phyloP scores from a whole-genome alignment of 2,888 invertebrate genomes.

The Tholera decimalis region DNA sequence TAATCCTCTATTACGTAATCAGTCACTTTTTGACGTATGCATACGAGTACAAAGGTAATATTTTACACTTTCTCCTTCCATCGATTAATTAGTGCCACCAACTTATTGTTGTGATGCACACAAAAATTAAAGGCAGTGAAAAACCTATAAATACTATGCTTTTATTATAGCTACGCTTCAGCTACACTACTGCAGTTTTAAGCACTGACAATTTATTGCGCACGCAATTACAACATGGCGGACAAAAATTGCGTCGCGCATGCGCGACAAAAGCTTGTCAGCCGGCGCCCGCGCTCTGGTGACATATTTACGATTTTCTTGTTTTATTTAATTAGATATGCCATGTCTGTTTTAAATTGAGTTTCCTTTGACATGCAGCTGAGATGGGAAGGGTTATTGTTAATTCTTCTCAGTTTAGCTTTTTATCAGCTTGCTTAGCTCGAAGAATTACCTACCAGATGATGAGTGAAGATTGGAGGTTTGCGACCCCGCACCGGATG shows the following conservation, averaged over 20 bases:
- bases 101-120: neutral
- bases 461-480: too few relatives aligned
- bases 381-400: neutral
- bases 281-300: constrained; percentile 68
- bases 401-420: constrained; percentile 16
- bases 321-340: constrained; percentile 63
- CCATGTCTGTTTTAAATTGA: constrained; percentile 21
- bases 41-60: too few relatives aligned
- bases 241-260: constrained; percentile 72
- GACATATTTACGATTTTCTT: constrained; percentile 61
- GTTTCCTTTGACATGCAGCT: constrained; percentile 26
- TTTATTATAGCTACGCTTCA: constrained; percentile 20
- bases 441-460: neutral
- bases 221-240: constrained; percentile 78
- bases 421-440: neutral
- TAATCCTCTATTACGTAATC: too few relatives aligned
- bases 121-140: neutral
- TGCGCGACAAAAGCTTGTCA: constrained; percentile 75
- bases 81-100: neutral
- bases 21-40: too few relatives aligned
- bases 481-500: too few relatives aligned
- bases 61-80: too few relatives aligned
- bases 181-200: constrained; percentile 32
- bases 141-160: neutral
- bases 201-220: constrained; percentile 62